Conservation (phyloP, 2,113 vertebrate species). For the Dipodomys stephensi region DNA sequence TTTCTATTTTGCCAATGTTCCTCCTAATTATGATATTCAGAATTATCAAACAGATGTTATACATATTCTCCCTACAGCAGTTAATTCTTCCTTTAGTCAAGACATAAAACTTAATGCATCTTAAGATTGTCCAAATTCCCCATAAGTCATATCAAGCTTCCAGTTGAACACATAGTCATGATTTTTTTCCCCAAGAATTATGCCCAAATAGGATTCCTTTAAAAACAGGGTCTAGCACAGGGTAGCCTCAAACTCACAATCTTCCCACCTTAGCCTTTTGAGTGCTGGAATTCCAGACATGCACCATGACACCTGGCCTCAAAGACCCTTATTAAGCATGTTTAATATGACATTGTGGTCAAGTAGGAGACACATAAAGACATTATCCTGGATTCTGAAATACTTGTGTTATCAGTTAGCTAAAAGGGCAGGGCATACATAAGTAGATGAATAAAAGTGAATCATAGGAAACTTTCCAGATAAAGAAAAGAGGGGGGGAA, state of each 20-base stretch:
- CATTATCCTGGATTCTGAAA: neutral
- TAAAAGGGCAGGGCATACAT: conserved; percentile 17
- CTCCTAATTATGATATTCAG: conserved; percentile 30
- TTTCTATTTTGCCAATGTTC: neutral
- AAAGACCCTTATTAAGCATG: neutral
- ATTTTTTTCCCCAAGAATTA: neutral
- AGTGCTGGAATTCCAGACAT: neutral
- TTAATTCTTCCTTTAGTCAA: neutral
- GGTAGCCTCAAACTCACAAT: neutral
- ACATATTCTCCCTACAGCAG: neutral
- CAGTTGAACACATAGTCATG: neutral
- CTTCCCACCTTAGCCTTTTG: neutral
- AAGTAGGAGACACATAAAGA: conserved; percentile 8
- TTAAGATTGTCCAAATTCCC: conserved; percentile 2
- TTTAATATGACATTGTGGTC: conserved; percentile 1
- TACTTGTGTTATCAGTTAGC: neutral
- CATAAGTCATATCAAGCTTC: conserved; percentile 8
- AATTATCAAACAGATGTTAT: neutral
- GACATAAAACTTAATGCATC: neutral
- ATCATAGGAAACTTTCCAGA: neutral
- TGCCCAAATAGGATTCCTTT: conserved; percentile 3
- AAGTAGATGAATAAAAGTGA: neutral
- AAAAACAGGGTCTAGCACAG: neutral
- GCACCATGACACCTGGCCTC: neutral
- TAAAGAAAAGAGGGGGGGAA: neutral